Conservation (phyloP, 2,888 invertebrate genomes). For the Acanthoscelides obtectus region DNA sequence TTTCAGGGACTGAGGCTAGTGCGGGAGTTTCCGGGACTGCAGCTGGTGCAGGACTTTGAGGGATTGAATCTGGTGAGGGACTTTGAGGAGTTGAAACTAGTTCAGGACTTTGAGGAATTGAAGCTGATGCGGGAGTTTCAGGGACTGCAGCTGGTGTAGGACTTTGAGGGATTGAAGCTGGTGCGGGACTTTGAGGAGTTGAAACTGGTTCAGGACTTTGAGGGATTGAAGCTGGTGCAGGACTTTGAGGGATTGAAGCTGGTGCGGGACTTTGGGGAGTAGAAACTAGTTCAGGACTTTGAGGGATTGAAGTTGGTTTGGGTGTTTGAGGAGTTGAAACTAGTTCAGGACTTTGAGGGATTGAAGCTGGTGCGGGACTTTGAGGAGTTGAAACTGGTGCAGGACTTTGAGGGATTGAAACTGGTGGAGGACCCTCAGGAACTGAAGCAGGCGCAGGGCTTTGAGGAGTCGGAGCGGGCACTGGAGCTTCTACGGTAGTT, state of each 20-base stretch:
- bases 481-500: background rate
- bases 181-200: background rate
- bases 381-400: background rate
- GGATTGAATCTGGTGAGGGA: slow-evolving; percentile 10
- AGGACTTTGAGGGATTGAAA: background rate
- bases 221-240: background rate
- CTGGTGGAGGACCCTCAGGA: background rate
- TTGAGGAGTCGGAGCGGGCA: background rate
- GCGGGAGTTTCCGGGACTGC: slow-evolving; percentile 5
- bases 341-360: background rate
- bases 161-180: slow-evolving; percentile 1
- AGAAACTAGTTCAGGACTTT: background rate
- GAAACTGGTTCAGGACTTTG: background rate
- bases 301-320: slow-evolving; percentile 7
- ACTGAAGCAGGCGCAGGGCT: background rate
- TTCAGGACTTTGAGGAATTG: slow-evolving; percentile 16
- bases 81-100: slow-evolving; percentile 8
- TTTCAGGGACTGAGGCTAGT: slow-evolving; percentile 5
- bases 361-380: slow-evolving; percentile 15
- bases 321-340: slow-evolving; percentile 6
- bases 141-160: slow-evolving; percentile 23
- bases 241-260: slow-evolving; percentile 1
- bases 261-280: slow-evolving; percentile 2
- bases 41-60: slow-evolving; percentile 9
- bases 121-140: slow-evolving; percentile 9